These are phyloP conservation scores for Zaprionus vittiger DNA, from an alignment of 1,140 invertebrate species.

Conservation along the genomic window DNA sequence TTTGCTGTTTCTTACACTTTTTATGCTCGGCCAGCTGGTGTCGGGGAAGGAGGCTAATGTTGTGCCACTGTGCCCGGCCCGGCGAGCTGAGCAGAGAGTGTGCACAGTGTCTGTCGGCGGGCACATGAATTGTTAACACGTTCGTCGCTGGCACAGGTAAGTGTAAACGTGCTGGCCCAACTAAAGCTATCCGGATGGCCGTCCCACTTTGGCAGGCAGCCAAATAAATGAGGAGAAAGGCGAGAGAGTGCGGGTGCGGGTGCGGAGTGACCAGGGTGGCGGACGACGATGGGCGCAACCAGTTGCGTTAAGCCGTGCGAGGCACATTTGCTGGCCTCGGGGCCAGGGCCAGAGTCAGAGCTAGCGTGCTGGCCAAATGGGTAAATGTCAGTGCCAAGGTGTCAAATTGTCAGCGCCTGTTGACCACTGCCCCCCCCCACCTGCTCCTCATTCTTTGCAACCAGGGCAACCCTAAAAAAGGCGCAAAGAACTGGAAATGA, in stretches of 20 bases:
- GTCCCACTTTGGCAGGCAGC: constrained; percentile 41
- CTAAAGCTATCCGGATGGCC: constrained; percentile 27
- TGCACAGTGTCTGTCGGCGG: constrained; percentile 50
- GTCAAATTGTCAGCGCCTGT: constrained; percentile 74
- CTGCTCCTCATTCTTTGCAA: background rate
- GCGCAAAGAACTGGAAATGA: constrained; percentile 6
- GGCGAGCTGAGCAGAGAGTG: background rate
- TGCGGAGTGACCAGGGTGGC: constrained; percentile 36
- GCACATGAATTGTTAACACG: constrained; percentile 50
- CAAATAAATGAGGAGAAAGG: constrained; percentile 21
- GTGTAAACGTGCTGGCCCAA: constrained; percentile 21
- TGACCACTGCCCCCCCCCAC: constrained; percentile 33
- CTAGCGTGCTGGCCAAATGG: constrained; percentile 26
- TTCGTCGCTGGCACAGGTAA: constrained; percentile 36
- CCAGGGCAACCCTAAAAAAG: background rate
- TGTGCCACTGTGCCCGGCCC: background rate
- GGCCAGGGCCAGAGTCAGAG: constrained; percentile 21
- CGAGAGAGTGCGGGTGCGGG: constrained; percentile 1
- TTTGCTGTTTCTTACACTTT: constrained; percentile 1
- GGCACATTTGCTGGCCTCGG: constrained; percentile 50
- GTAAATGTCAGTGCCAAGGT: constrained; percentile 75
- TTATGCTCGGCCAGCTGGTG: constrained; percentile 20
- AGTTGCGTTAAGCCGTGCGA: constrained; percentile 65
- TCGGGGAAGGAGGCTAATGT: background rate
- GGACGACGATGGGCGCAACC: constrained; percentile 38